Percentiles rank a stretch among this genome's conserved stretches.
Conservation (phyloP, 2,797 vertebrate species). For the Enteromius treurensis region DNA sequence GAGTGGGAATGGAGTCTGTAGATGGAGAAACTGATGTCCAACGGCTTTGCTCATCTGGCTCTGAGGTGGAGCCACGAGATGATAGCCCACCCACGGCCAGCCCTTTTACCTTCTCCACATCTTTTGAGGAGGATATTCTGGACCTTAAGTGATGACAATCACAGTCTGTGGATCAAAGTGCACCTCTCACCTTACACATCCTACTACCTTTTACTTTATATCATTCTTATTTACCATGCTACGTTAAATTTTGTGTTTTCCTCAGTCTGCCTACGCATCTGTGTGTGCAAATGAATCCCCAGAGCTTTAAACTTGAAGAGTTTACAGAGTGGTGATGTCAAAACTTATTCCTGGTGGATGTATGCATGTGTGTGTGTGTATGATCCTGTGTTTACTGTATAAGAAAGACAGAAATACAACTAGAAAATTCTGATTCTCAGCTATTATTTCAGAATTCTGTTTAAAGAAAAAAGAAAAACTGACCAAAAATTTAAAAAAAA, state of each 20-base stretch:
- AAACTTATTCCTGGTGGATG: slow-evolving; percentile 40
- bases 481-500: slow-evolving; percentile 4
- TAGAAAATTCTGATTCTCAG: not conserved
- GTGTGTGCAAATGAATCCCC: slow-evolving; percentile 47
- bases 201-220: slow-evolving; percentile 53
- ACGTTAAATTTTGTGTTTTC: slow-evolving; percentile 55
- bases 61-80: slow-evolving; percentile 80
- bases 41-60: slow-evolving; percentile 76
- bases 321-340: slow-evolving; percentile 55
- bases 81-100: slow-evolving; percentile 79
- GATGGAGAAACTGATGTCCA: slow-evolving; percentile 82
- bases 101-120: slow-evolving; percentile 81
- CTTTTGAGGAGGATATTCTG: slow-evolving; percentile 90
- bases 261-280: slow-evolving; percentile 40
- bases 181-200: slow-evolving; percentile 62
- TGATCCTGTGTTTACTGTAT: slow-evolving; percentile 48
- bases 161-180: slow-evolving; percentile 59
- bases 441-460: not conserved
- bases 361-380: slow-evolving; percentile 29
- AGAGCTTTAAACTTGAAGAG: slow-evolving; percentile 56
- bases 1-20: slow-evolving; percentile 81
- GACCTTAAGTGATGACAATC: slow-evolving; percentile 93
- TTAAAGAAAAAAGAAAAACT: not conserved
- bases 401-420: not conserved
- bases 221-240: slow-evolving; percentile 55